Evolutionary conservation across 2,113 vertebrate species (phyloP).

Genomic region (Alligator mississippiensis): DNA sequence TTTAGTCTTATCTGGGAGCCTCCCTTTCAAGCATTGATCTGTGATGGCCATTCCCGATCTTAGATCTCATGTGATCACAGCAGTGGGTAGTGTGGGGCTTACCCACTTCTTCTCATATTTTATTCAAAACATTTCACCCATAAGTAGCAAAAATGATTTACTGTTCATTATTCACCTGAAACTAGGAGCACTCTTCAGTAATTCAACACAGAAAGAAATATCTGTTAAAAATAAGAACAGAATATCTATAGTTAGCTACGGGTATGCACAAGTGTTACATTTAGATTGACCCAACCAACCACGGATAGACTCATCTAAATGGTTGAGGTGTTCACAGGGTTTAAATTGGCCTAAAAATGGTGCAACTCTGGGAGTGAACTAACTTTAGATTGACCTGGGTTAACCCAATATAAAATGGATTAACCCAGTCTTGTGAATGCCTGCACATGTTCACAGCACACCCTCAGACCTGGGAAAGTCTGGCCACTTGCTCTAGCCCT

Average conservation of each 20-base stretch:
- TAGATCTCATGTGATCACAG: not conserved
- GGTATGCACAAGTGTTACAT: too few relatives aligned
- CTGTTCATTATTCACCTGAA: not conserved
- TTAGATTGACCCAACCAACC: too few relatives aligned
- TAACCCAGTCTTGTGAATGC: too few relatives aligned
- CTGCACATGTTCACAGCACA: too few relatives aligned
- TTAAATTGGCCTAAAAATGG: too few relatives aligned
- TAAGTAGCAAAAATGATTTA: not conserved
- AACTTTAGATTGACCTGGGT: too few relatives aligned
- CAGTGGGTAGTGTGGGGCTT: not conserved
- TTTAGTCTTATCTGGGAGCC: not conserved
- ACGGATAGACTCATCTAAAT: too few relatives aligned
- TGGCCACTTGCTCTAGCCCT: too few relatives aligned
- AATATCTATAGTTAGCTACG: not conserved
- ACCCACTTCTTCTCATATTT: not conserved
- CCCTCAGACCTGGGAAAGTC: too few relatives aligned
- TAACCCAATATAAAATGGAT: too few relatives aligned
- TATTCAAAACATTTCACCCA: not conserved
- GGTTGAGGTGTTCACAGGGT: too few relatives aligned
- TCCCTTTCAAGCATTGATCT: not conserved
- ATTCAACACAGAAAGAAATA: not conserved
- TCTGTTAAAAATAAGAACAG: not conserved
- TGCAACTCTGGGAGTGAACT: too few relatives aligned
- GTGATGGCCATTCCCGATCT: rapidly evolving
- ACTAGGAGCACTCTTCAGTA: not conserved